These are phyloP conservation scores for Dendrolimus kikuchii DNA, from an alignment of 1,140 invertebrate genomes.

Conservation along the genomic window DNA sequence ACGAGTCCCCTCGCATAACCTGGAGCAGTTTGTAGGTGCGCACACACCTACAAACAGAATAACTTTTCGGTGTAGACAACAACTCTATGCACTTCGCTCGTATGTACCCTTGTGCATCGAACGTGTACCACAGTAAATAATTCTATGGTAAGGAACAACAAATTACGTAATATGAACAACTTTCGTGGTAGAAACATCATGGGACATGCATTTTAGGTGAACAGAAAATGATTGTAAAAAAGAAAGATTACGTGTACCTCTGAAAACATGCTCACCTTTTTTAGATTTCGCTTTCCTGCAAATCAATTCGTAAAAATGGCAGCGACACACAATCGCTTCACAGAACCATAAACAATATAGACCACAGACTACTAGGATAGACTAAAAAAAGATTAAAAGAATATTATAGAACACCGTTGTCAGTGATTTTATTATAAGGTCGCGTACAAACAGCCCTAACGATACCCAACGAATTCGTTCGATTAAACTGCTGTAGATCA, in stretches of 20 bases:
- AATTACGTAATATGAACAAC: constrained; percentile 64
- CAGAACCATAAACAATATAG: constrained; percentile 22
- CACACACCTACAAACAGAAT: constrained; percentile 73
- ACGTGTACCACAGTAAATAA: constrained; percentile 42
- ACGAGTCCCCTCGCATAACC: constrained; percentile 65
- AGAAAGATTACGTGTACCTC: constrained; percentile 32
- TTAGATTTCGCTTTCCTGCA: constrained; percentile 29
- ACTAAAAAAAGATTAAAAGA: constrained; percentile 3
- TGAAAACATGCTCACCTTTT: constrained; percentile 56
- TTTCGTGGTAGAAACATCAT: constrained; percentile 28
- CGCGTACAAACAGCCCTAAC: no score
- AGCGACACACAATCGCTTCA: constrained; percentile 55
- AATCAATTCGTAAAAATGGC: constrained; percentile 57
- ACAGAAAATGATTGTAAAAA: constrained; percentile 25
- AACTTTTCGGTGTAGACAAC: constrained; percentile 73
- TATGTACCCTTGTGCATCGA: constrained; percentile 37
- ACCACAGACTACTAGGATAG: constrained; percentile 3
- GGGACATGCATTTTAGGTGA: constrained; percentile 38
- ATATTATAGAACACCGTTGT: no score
- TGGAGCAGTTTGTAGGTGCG: constrained; percentile 72
- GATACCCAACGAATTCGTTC: no score
- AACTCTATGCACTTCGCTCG: constrained; percentile 51
- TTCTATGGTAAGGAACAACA: constrained; percentile 57
- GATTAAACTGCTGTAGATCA: no score
- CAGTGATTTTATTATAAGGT: no score